Conservation (phyloP, 2,888 invertebrate species). For the Cantharis nigra region DNA sequence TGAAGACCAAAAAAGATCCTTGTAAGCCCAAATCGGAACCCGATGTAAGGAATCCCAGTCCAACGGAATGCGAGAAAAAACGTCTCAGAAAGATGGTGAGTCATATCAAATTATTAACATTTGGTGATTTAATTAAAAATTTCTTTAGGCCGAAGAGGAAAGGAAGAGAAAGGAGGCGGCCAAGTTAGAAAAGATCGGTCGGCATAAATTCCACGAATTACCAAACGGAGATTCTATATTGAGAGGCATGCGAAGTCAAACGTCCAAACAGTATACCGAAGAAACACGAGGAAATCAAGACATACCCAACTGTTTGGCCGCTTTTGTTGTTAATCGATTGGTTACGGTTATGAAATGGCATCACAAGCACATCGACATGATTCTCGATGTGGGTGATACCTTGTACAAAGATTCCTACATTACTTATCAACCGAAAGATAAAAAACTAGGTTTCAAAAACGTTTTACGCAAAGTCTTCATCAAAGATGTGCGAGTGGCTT, state of each 20-base stretch:
- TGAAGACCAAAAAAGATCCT: conserved; percentile 24
- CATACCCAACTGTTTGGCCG: conserved; percentile 58
- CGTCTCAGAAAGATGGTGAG: conserved; percentile 41
- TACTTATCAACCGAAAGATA: conserved; percentile 58
- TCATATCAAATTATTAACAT: not conserved
- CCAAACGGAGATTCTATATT: conserved; percentile 54
- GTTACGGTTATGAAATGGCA: conserved; percentile 62
- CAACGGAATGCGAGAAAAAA: conserved; percentile 38
- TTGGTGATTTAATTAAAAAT: not conserved
- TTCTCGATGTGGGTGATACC: conserved; percentile 63
- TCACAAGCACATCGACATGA: conserved; percentile 59
- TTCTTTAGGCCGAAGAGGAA: conserved; percentile 41
- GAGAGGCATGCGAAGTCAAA: conserved; percentile 54
- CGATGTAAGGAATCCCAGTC: conserved; percentile 6
- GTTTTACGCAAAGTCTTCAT: conserved; percentile 62
- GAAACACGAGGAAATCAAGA: conserved; percentile 57
- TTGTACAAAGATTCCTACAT: conserved; percentile 65
- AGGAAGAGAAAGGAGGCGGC: conserved; percentile 47
- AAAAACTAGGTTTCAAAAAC: conserved; percentile 48
- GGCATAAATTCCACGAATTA: conserved; percentile 39
- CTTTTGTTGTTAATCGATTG: conserved; percentile 61
- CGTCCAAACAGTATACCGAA: conserved; percentile 51
- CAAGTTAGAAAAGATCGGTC: conserved; percentile 50
- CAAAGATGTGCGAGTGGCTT: conserved; percentile 51
- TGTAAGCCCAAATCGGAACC: conserved; percentile 10